phyloP scores from a whole-genome alignment of 2,888 invertebrate genomes.

The Crioceris asparagi region DNA sequence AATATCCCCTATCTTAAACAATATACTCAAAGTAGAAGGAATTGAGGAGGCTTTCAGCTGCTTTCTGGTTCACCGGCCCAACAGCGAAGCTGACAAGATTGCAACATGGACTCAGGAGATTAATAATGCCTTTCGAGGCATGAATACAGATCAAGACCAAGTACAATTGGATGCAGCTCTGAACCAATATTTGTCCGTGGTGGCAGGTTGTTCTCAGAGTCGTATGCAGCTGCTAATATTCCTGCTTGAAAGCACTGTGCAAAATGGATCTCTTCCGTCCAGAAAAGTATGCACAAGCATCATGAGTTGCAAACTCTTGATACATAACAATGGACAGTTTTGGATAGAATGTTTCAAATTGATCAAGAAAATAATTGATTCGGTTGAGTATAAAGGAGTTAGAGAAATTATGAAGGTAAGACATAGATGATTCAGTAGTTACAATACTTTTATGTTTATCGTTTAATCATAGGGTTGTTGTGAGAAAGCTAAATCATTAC shows the following conservation, averaged over 20 bases:
- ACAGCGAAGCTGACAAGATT: conserved; percentile 58
- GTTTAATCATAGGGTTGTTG: conserved; percentile 55
- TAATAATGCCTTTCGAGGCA: conserved; percentile 50
- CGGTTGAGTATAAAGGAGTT: conserved; percentile 93
- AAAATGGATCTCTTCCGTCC: conserved; percentile 53
- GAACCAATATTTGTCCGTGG: conserved; percentile 61
- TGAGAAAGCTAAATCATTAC: conserved; percentile 78
- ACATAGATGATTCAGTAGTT: too few species aligned
- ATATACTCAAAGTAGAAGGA: conserved; percentile 59
- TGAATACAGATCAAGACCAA: conserved; percentile 38
- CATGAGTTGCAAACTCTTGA: conserved; percentile 71
- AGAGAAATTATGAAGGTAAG: conserved; percentile 83
- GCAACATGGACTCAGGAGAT: conserved; percentile 59
- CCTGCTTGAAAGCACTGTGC: conserved; percentile 65
- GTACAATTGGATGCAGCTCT: conserved; percentile 69
- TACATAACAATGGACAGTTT: conserved; percentile 69
- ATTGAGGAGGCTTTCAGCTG: conserved; percentile 86
- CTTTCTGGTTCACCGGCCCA: conserved; percentile 67
- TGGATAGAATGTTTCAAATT: conserved; percentile 85
- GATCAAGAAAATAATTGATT: conserved; percentile 74
- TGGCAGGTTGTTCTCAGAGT: conserved; percentile 61
- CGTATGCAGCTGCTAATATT: conserved; percentile 66
- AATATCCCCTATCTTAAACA: conserved; percentile 52
- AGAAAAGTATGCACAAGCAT: conserved; percentile 81
- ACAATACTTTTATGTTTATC: too few species aligned